These are phyloP conservation scores for Halcyon leucocephala DNA, from an alignment of 2,797 vertebrate genomes.

Conservation along the genomic window DNA sequence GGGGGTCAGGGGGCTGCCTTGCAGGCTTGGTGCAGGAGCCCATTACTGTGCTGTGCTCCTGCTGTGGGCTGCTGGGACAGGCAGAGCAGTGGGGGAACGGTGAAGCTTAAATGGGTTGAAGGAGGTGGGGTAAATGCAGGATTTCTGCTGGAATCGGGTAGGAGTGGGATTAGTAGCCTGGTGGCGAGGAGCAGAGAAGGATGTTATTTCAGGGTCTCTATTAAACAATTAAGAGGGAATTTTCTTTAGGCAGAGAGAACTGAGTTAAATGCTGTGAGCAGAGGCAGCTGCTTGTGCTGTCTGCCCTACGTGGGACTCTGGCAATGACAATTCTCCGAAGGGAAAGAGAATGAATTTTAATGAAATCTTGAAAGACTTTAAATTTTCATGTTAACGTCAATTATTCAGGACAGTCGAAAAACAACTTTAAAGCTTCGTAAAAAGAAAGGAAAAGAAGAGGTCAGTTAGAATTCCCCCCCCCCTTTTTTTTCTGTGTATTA, in stretches of 20 bases:
- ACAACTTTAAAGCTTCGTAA: neutral
- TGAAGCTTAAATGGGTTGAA: neutral
- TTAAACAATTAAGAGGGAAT: neutral
- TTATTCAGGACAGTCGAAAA: conserved; percentile 68
- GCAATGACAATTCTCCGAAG: conserved; percentile 43
- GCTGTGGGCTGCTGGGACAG: neutral
- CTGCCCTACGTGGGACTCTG: conserved; percentile 43
- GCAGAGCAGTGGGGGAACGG: neutral
- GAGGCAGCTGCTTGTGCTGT: conserved; percentile 1
- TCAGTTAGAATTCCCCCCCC: neutral
- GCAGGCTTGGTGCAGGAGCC: neutral
- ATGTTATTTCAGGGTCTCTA: neutral
- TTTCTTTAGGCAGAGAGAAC: neutral
- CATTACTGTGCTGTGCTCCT: neutral
- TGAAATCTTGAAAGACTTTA: conserved; percentile 72
- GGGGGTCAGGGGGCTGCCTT: neutral
- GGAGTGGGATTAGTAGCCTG: neutral
- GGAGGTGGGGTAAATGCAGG: neutral
- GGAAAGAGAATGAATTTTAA: conserved; percentile 74
- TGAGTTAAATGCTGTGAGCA: neutral
- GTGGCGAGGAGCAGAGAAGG: neutral
- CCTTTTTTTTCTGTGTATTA: neutral
- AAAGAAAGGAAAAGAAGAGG: neutral
- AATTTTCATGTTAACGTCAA: conserved; percentile 75
- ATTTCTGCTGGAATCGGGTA: neutral